A percentile compares a stretch with the other conserved stretches of the same genome.
These are phyloP conservation scores for Lysiphlebus fabarum DNA, from an alignment of 1,140 invertebrate species.

Conservation along the genomic window DNA sequence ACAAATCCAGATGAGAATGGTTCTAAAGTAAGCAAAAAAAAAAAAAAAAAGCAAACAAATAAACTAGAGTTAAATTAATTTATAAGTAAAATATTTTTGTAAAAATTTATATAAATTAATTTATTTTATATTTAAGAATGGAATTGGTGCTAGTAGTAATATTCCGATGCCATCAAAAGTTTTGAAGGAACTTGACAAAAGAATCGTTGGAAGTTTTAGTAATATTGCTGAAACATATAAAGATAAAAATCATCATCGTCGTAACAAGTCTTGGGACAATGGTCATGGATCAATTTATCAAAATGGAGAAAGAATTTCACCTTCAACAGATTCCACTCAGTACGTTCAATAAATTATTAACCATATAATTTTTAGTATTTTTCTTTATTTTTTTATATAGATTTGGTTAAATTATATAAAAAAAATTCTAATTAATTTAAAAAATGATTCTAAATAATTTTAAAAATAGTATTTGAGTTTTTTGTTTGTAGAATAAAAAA, in stretches of 20 bases:
- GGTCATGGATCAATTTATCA: conserved; percentile 38
- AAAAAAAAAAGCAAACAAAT: background rate
- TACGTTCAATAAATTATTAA: conserved; percentile 16
- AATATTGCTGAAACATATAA: conserved; percentile 51
- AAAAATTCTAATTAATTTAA: no score
- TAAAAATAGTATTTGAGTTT: conserved; percentile 2
- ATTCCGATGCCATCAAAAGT: conserved; percentile 56
- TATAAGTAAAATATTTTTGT: conserved; percentile 36
- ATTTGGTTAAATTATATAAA: background rate
- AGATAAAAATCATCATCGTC: conserved; percentile 47
- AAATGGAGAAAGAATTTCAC: conserved; percentile 32
- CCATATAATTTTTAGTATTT: background rate
- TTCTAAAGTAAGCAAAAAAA: conserved; percentile 26
- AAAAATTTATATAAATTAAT: conserved; percentile 12
- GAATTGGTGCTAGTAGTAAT: background rate
- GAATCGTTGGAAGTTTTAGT: conserved; percentile 56
- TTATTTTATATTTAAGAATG: conserved; percentile 9
- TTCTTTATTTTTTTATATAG: background rate
- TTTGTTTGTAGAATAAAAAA: conserved; percentile 27
- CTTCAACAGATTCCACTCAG: conserved; percentile 34
- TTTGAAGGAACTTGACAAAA: conserved; percentile 60
- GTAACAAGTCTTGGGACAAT: conserved; percentile 54
- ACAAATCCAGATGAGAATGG: conserved; percentile 62
- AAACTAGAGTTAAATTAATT: conserved; percentile 9
- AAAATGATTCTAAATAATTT: background rate